phyloP scores from a whole-genome alignment of 2,797 vertebrate genomes.

The Cyprinodon diabolis region DNA sequence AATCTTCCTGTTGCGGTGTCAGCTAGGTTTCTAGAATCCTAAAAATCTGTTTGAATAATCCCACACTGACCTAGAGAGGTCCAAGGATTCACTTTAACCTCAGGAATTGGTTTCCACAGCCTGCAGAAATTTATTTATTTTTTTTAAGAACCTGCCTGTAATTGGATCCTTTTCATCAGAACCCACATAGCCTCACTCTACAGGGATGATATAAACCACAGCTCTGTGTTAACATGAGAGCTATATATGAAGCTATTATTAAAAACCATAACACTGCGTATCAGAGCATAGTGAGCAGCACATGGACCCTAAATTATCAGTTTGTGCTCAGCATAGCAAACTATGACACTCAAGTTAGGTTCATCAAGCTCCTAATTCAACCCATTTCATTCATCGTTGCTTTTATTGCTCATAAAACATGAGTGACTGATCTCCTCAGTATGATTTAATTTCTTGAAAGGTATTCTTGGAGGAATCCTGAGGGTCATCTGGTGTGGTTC shows the following conservation, averaged over 20 bases:
- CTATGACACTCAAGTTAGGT: constrained; percentile 1
- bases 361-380: constrained; percentile 11
- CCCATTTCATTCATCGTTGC: constrained; percentile 32
- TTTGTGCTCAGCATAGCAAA: constrained; percentile 2
- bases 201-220: too few relatives aligned
- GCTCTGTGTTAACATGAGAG: too few relatives aligned
- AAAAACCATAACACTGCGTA: constrained; percentile 12
- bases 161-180: too few relatives aligned
- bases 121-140: too few relatives aligned
- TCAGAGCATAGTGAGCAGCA: background rate
- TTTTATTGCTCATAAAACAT: constrained; percentile 22
- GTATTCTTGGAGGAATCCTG: constrained; percentile 24
- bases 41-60: too few relatives aligned
- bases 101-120: too few relatives aligned
- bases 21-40: too few relatives aligned
- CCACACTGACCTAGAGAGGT: too few relatives aligned
- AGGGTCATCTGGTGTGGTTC: constrained; percentile 23
- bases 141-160: too few relatives aligned
- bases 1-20: too few relatives aligned
- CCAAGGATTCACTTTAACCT: too few relatives aligned
- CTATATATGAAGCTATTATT: constrained; percentile 28
- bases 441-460: constrained; percentile 24
- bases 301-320: background rate
- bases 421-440: constrained; percentile 27
- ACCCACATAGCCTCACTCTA: too few relatives aligned